These are phyloP conservation scores for Muscicapa comitata DNA, from an alignment of 2,797 vertebrate species.

Conservation along the genomic window DNA sequence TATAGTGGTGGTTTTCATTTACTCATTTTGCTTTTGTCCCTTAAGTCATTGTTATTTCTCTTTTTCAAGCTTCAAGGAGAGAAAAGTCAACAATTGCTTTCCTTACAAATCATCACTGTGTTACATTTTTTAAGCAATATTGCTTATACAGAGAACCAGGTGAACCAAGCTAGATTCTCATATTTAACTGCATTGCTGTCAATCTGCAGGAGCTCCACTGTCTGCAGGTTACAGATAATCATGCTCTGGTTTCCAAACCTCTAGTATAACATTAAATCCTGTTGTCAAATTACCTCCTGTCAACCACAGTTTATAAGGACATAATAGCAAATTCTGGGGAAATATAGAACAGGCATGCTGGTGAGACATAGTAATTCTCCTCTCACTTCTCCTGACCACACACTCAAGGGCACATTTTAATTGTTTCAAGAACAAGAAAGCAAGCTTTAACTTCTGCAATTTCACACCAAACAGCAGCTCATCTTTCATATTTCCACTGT, in stretches of 20 bases:
- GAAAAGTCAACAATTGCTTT: neutral
- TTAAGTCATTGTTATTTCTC: neutral
- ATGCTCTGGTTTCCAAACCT: neutral
- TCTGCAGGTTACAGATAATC: neutral
- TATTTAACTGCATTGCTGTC: neutral
- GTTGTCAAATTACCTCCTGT: neutral
- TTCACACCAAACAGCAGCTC: neutral
- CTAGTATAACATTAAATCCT: neutral
- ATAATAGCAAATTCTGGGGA: neutral
- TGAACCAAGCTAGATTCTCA: neutral
- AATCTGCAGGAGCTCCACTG: neutral
- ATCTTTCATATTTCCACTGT: neutral
- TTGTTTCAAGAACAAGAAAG: neutral
- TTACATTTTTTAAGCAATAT: neutral
- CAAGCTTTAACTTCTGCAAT: neutral
- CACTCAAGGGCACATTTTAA: neutral
- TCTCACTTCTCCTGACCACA: neutral
- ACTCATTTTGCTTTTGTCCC: neutral
- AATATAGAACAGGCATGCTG: neutral
- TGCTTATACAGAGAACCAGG: neutral
- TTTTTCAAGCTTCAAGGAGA: neutral
- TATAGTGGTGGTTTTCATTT: neutral
- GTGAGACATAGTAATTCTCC: neutral
- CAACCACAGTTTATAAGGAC: neutral
- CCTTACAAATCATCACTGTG: neutral